These are phyloP conservation scores for Mesorhabditis belari DNA, from an alignment of 2,888 invertebrate species.

Conservation along the genomic window DNA sequence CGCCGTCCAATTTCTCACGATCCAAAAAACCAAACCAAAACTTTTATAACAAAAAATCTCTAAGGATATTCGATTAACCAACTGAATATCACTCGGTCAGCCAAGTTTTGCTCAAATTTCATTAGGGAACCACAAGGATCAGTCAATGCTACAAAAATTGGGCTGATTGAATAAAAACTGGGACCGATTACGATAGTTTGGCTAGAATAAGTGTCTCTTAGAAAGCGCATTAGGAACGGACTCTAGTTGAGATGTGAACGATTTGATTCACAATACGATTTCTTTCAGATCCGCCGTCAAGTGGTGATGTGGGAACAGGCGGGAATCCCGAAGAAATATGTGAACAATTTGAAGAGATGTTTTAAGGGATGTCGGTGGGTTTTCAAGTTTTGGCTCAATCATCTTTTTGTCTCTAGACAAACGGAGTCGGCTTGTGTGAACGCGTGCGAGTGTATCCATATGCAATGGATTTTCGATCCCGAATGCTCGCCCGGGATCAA, in stretches of 20 bases:
- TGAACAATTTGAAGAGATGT: constrained; percentile 27
- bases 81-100: too few relatives aligned
- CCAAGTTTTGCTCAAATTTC: too few relatives aligned
- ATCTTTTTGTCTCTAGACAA: neutral
- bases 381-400: neutral
- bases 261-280: neutral
- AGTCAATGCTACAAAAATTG: too few relatives aligned
- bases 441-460: constrained; percentile 43
- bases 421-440: constrained; percentile 30
- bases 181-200: too few relatives aligned
- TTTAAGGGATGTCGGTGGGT: constrained; percentile 27
- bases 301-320: constrained; percentile 28
- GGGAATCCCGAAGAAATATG: constrained; percentile 31
- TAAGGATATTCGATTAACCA: too few relatives aligned
- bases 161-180: too few relatives aligned
- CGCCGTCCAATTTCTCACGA: too few relatives aligned
- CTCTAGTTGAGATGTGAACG: too few relatives aligned
- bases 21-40: neutral
- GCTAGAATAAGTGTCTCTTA: too few relatives aligned
- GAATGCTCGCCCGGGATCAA: constrained; percentile 37
- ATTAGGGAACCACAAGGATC: too few relatives aligned
- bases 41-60: too few relatives aligned
- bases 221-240: too few relatives aligned
- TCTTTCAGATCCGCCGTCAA: constrained; percentile 38
- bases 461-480: constrained; percentile 44